phyloP scores from a whole-genome alignment of 2,888 invertebrate species.

The Drosophila lutescens region DNA sequence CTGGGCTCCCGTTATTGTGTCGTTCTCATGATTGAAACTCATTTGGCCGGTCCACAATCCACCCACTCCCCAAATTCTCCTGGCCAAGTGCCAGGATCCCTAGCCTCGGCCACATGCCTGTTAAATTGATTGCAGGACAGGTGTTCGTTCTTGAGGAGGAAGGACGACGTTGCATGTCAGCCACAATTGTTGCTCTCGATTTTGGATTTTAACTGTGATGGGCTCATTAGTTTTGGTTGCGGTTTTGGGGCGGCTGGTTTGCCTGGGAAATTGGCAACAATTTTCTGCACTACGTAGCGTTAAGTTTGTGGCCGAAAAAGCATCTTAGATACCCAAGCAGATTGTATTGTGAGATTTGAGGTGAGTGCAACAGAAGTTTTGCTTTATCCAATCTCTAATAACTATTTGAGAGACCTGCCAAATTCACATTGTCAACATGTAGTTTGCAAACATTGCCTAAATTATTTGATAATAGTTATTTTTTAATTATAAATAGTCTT shows the following conservation, averaged over 20 bases:
- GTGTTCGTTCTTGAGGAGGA: slow-evolving; percentile 1
- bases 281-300: slow-evolving; percentile 20
- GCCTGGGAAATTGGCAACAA: slow-evolving; percentile 20
- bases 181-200: slow-evolving; percentile 32
- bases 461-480: no score
- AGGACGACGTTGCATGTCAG: background rate
- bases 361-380: background rate
- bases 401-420: no score
- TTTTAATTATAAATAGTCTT: no score
- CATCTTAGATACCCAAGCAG: background rate
- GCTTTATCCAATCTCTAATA: background rate
- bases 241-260: slow-evolving; percentile 3
- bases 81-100: slow-evolving; percentile 9
- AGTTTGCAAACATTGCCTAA: no score
- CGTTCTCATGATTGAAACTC: slow-evolving; percentile 75
- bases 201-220: slow-evolving; percentile 32
- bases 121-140: slow-evolving; percentile 46
- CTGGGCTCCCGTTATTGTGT: slow-evolving; percentile 55
- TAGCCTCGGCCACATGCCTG: slow-evolving; percentile 30
- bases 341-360: background rate
- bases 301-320: background rate
- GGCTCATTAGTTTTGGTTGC: slow-evolving; percentile 43
- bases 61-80: background rate
- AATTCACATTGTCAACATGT: no score
- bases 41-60: slow-evolving; percentile 43